Conservation (phyloP, 92 coral and sea anemone genomes). For the Heteractis magnifica region DNA sequence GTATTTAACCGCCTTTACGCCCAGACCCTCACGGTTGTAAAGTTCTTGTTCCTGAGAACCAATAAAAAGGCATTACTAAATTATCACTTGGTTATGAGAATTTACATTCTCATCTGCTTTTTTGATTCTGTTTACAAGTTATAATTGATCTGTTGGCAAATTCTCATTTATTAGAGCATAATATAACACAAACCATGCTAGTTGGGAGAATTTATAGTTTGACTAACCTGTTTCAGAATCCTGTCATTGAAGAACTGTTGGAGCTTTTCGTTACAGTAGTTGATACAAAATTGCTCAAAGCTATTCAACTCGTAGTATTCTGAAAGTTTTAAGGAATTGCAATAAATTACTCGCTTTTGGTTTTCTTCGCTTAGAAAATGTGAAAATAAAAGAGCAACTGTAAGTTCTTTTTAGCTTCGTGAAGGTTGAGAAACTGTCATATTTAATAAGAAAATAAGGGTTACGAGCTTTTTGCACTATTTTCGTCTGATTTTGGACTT, state of each 20-base stretch:
- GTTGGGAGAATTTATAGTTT: neutral
- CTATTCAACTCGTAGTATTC: slow-evolving; percentile 88
- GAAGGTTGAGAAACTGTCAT: no score
- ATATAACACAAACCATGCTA: neutral
- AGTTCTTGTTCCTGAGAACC: slow-evolving; percentile 81
- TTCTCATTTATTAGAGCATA: neutral
- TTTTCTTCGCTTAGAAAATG: neutral
- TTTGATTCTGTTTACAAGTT: neutral
- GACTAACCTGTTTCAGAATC: slow-evolving; percentile 83
- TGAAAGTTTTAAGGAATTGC: slow-evolving; percentile 9
- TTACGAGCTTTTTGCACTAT: no score
- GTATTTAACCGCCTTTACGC: slow-evolving; percentile 80
- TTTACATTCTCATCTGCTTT: neutral
- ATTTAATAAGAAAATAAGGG: no score
- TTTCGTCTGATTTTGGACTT: no score
- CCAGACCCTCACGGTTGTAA: slow-evolving; percentile 89
- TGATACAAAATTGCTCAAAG: slow-evolving; percentile 98
- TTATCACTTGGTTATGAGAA: neutral
- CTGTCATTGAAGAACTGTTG: slow-evolving; percentile 95
- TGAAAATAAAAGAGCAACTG: no score
- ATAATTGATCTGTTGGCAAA: neutral
- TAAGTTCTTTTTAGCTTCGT: no score
- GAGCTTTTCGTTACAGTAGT: slow-evolving; percentile 95
- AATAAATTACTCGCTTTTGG: neutral
- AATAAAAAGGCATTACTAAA: neutral